Evolutionary conservation across 1,140 invertebrate genomes (phyloP).

Genomic region (Sitobion miscanthi): DNA sequence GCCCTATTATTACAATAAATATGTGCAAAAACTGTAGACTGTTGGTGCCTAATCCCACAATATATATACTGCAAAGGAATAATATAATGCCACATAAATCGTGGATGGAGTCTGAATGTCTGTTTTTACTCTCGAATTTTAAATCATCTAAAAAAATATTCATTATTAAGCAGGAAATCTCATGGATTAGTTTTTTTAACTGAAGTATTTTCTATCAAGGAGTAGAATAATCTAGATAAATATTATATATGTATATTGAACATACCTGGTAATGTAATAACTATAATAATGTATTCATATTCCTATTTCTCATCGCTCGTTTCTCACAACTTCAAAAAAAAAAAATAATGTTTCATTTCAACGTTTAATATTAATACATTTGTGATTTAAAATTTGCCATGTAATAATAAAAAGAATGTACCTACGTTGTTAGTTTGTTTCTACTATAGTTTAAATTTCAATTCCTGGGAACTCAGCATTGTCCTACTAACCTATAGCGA

Average conservation of each 20-base stretch:
- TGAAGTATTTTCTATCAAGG: neutral
- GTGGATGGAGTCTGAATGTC: neutral
- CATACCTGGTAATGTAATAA: neutral
- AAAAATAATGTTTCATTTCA: neutral
- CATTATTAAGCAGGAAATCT: neutral
- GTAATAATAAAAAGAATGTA: neutral
- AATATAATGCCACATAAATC: too few species aligned
- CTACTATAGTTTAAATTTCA: neutral
- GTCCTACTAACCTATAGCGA: slow-evolving; percentile 1
- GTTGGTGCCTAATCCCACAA: too few species aligned
- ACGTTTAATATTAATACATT: neutral
- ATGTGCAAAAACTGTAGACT: too few species aligned
- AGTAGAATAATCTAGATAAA: neutral
- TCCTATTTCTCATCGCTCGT: neutral
- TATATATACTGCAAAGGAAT: too few species aligned
- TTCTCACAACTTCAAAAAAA: neutral
- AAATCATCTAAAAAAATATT: neutral
- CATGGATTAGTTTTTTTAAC: neutral
- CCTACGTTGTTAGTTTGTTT: neutral
- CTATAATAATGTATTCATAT: neutral
- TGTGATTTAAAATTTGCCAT: neutral
- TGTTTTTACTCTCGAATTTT: neutral
- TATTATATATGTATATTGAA: neutral
- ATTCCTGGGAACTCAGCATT: neutral
- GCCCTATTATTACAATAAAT: too few species aligned